Evolutionary conservation across 1,140 invertebrate species (phyloP), one percentile per base, ranked within the genome.

Genomic region (Temnothorax nylanderi): DNA sequence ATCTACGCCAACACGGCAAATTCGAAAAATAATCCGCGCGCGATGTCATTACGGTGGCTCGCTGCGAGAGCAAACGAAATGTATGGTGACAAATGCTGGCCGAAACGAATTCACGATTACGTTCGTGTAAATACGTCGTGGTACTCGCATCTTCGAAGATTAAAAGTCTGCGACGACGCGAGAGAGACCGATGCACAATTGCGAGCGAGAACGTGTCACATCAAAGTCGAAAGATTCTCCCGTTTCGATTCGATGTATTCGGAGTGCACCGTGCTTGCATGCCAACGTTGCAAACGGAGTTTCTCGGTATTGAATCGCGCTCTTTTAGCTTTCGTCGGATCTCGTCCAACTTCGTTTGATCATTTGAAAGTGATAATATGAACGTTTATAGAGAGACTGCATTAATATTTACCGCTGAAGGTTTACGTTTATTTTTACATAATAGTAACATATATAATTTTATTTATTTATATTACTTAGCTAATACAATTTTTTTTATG

Each of bases 101-200:
- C 37, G 67, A 58, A 60, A 74, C 54, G 54, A 75, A 74, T 92
- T 90, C 86, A 91, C 91, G 90, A 92, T 90, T 90, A 89, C 76
- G 89, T 58, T 16, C 13, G 62, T 86, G 82, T 67, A 78, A 76
- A 85, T 58, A 76, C 26, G 51, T 32, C 51, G 62, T 18, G 18
- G n/a, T 54, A n/a, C 21, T 82, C 49, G 37, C 80, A 82, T 82
- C 80, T 82, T 74, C 69, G 69, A 84, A 75, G 80, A 84, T 84
- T 84, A 84, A 84, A 84, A 41, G 80, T 58, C 54, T 60, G 54
- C 54, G 21, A 58, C 21, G 49, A 56, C 1, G 49, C 47, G 65
- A 72, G 78, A n/a, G 56, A 58, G 37, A 49, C 58, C 58, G 76
- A 41, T 4, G 72, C n/a, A 51, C 18, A 41, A 21, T n/a, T 18